Base-by-base conservation (phyloP, 2,113 vertebrate species). In the Laticauda colubrina region DNA sequence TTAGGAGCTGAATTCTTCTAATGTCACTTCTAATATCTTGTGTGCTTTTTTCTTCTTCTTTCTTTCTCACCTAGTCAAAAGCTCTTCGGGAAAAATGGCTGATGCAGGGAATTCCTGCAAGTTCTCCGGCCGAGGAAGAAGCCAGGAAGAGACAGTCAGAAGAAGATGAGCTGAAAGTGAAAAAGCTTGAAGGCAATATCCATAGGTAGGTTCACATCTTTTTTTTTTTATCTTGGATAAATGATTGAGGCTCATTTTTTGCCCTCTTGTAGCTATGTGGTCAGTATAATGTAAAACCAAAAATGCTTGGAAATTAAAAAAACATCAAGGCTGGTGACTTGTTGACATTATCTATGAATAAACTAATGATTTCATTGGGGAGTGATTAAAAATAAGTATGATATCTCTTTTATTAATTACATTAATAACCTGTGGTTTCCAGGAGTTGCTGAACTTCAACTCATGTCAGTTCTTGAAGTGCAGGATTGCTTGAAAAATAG, bases 81-180 rank as follows among this genome's bases (percentile, higher is more conserved):
- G 98, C 99, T 93, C 99, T 98, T 96, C 98, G 99, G 15, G 99
- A 99, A 96, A 98, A 99, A 97, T 99, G 99, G 99, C 98, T 99
- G 95, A 98, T 99, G 88, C 99, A 99, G 96, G 99, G 99, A 91
- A 97, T 98, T 85, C 97, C 98, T 45, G 97, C 97, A 10, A 98
- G 96, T 85, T 98, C 97, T 15, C 96, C 97, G 2, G 98, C 99
- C 95, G 98, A 99, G 95, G 99, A 98, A 55, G 98, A 98, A 96
- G 97, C 97, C 91, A 98, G 98, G 94, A 97, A 96, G 95, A 98
- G 96, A 95, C 98, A 99, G 97, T 98, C 99, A 97, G 98, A 99
- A 93, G 98, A 98, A 94, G 99, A 99, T 95, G 99, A 99, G 95
- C 97, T 98, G 91, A 98, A 98, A 91, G 98, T 98, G 93, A 99